Conservation (phyloP, 2,888 invertebrate species). For the Orchesellides sinensis region DNA sequence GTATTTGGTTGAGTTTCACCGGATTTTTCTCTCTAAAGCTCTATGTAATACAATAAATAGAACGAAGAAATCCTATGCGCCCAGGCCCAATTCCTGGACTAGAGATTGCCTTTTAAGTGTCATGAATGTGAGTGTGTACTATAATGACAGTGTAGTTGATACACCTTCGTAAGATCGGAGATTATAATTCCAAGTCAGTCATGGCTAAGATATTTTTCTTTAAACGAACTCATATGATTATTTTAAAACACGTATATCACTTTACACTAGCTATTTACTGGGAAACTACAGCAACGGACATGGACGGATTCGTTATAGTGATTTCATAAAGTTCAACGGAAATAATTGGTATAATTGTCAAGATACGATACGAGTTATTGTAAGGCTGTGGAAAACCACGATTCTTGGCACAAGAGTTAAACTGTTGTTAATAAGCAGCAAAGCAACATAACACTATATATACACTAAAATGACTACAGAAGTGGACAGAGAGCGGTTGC, state of each 20-base stretch:
- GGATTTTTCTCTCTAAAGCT: constrained; percentile 16
- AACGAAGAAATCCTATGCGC: no score
- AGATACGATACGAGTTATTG: background rate
- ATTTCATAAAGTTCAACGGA: background rate
- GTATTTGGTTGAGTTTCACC: constrained; percentile 24
- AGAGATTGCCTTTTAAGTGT: no score
- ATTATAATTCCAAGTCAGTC: no score
- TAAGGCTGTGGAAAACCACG: constrained; percentile 26
- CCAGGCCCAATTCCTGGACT: no score
- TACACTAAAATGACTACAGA: constrained; percentile 41
- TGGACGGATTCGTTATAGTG: constrained; percentile 43
- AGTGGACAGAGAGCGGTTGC: constrained; percentile 8
- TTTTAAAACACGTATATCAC: background rate
- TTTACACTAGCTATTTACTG: no score
- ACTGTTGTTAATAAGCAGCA: background rate
- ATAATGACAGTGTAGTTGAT: no score
- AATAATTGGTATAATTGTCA: background rate
- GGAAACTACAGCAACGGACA: no score
- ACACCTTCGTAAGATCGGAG: no score
- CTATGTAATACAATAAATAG: no score
- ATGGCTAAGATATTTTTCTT: no score
- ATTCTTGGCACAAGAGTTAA: constrained; percentile 54
- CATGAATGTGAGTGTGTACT: no score
- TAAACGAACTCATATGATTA: no score
- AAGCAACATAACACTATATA: background rate